These are phyloP conservation scores for Sarcophaga variegata DNA, from an alignment of 2,888 invertebrate species.

Conservation along the genomic window DNA sequence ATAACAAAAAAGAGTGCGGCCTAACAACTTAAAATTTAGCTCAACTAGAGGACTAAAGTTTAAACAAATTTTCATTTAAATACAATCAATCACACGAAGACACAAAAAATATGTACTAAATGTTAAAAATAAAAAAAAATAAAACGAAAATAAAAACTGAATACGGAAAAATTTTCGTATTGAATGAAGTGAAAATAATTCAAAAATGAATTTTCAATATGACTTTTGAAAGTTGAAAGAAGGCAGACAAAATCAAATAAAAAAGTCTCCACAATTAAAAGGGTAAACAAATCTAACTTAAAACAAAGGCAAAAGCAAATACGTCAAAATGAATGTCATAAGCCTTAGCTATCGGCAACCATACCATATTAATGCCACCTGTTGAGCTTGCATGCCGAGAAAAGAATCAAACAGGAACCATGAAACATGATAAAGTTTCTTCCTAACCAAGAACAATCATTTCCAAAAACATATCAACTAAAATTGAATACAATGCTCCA, in stretches of 20 bases:
- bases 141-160: slow-evolving; percentile 3
- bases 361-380: no score
- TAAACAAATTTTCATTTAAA: not conserved
- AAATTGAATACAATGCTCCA: no score
- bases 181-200: not conserved
- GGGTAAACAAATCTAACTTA: not conserved
- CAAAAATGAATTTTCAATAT: not conserved
- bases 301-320: no score
- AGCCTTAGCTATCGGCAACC: no score
- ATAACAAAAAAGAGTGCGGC: not conserved
- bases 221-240: not conserved
- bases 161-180: slow-evolving; percentile 16
- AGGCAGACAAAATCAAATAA: not conserved
- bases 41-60: not conserved
- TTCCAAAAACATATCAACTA: no score
- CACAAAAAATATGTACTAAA: not conserved
- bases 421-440: no score
- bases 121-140: not conserved
- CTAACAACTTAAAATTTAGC: slow-evolving; percentile 20
- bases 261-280: slow-evolving; percentile 3
- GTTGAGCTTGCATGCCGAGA: no score
- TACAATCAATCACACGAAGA: slow-evolving; percentile 2
- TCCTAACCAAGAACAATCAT: no score
- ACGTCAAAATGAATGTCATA: no score
- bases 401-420: no score